Base-by-base conservation (phyloP, 2,797 vertebrate genomes). In the Neoniphon sammara region DNA sequence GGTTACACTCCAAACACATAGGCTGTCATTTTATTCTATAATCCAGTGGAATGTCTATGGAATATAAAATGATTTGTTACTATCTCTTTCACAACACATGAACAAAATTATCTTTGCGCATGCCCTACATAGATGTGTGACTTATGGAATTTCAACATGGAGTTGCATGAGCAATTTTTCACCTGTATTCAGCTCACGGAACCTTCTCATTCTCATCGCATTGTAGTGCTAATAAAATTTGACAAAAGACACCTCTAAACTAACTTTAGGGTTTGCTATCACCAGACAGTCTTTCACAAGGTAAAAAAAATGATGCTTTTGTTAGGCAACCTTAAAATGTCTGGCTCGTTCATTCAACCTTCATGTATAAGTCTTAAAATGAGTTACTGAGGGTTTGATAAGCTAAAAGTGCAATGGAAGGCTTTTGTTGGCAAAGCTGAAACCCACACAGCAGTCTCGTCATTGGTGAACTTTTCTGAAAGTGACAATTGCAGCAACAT, bases 381-480 rank as follows among this genome's bases (percentile, higher is more conserved):
- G 20, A n/a, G 53, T 49, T 21, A 5, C 55, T 77, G 18, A 80
- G 64, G 20, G 47, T 71, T 50, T 21, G 69, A 7, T 20, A 9
- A 66, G 50, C 39, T 58, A 18, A 39, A 71, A 68, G 71, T 66
- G 7, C 50, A 70, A 70, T 20, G 15, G 30, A 66, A 61, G 14
- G 17, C 25, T 77, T 62, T 86, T 69, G n/a, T 73, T 53, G 67
- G 20, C 20, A 57, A 34, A 15, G 10, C 62, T 57, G 17, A 59
- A 75, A 54, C 14, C 36, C 42, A 47, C 52, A 64, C 52, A 21
- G 11, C 36, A 36, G 25, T 69, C 23, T 53, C 49, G 54, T 14
- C 61, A 71, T 21, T 62, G 30, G 55, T 46, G 15, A 81, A 52
- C 64, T 75, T 17, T 2, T 42, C 42, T 15, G 49, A 10, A 42